Conservation (phyloP, 2,797 vertebrate genomes). For the Simalia tracyae region DNA sequence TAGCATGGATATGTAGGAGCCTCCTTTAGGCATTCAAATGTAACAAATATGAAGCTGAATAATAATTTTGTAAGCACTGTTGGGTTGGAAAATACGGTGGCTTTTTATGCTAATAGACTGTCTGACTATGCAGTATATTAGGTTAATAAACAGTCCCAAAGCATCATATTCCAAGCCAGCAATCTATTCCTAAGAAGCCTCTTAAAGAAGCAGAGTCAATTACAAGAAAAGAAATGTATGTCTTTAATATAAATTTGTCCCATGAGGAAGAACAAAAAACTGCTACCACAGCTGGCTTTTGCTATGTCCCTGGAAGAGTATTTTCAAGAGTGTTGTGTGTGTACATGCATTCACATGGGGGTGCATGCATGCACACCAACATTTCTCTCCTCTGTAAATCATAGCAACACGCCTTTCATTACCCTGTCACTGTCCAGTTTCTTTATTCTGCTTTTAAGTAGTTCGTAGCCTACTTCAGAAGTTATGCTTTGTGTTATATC, state of each 20-base stretch:
- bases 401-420: not conserved
- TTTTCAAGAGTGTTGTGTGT: not conserved
- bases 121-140: not conserved
- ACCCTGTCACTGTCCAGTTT: not conserved
- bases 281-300: not conserved
- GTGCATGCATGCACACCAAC: not conserved
- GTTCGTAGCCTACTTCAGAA: not conserved
- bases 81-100: not conserved
- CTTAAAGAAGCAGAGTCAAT: conserved; percentile 14
- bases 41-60: not conserved
- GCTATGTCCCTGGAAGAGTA: not conserved
- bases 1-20: not conserved
- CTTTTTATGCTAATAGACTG: conserved; percentile 8
- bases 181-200: not conserved
- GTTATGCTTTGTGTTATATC: not conserved
- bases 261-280: not conserved
- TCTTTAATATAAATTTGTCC: not conserved
- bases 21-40: not conserved
- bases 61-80: not conserved
- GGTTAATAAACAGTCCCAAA: not conserved
- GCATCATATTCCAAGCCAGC: not conserved
- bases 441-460: not conserved
- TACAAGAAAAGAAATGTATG: conserved; percentile 4
- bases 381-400: not conserved
- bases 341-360: not conserved